Conservation (phyloP, 2,797 vertebrate genomes). For the Erethizon dorsatum region DNA sequence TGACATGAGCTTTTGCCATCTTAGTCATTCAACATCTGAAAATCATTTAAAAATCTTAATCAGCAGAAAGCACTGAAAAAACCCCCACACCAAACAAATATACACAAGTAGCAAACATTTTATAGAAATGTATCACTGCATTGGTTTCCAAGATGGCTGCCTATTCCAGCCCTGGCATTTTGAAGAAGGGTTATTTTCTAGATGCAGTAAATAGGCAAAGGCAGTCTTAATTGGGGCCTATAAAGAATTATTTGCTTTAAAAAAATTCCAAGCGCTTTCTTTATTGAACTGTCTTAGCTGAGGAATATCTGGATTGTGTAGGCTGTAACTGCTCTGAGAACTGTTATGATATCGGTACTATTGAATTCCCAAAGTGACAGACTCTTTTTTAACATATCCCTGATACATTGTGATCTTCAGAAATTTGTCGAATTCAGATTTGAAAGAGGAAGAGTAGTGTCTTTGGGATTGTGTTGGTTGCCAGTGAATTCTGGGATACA, state of each 20-base stretch:
- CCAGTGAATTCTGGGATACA: background rate
- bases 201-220: constrained; percentile 56
- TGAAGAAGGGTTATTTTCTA: constrained; percentile 54
- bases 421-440: constrained; percentile 76
- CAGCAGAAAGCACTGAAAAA: background rate
- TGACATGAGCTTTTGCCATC: background rate
- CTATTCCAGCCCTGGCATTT: background rate
- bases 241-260: constrained; percentile 77
- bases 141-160: background rate
- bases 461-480: background rate
- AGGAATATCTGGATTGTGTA: constrained; percentile 76
- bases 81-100: background rate
- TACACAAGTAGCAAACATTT: background rate
- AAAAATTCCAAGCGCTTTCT: constrained; percentile 73
- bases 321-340: constrained; percentile 74
- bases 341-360: constrained; percentile 82
- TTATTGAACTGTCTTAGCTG: constrained; percentile 75
- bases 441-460: constrained; percentile 42
- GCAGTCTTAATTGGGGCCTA: constrained; percentile 57
- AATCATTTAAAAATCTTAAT: constrained; percentile 75
- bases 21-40: constrained; percentile 63
- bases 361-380: constrained; percentile 65
- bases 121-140: background rate
- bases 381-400: background rate
- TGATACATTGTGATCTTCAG: background rate